Evolutionary conservation across 2,113 vertebrate species (phyloP).

Genomic region (Lycaon pictus): DNA sequence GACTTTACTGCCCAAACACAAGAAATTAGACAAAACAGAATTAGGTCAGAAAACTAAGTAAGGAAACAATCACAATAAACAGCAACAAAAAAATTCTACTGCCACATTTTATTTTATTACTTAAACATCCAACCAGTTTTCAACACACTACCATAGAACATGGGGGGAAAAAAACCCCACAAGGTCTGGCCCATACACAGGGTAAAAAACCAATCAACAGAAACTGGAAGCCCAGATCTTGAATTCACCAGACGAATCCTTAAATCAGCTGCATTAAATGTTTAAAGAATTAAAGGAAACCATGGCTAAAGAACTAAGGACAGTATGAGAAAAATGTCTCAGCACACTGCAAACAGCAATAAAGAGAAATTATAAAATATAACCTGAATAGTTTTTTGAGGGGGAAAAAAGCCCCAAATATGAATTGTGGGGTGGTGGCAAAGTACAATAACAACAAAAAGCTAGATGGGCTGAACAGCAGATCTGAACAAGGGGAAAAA

Average conservation of each 20-base stretch:
- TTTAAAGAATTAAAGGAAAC: not conserved
- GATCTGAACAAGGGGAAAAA: not conserved
- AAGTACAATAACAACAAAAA: not conserved
- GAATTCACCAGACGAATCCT: not conserved
- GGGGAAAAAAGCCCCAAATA: not conserved
- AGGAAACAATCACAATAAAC: not conserved
- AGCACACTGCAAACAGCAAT: not conserved
- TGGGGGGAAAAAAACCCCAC: not conserved
- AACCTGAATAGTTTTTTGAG: not conserved
- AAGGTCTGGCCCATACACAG: not conserved
- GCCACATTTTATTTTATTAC: not conserved
- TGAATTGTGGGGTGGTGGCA: not conserved
- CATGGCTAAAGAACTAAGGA: not conserved
- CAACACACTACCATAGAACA: not conserved
- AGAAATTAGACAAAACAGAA: not conserved
- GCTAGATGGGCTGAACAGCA: not conserved
- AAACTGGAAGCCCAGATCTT: not conserved
- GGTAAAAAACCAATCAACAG: not conserved
- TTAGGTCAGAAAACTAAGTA: conserved; percentile 1
- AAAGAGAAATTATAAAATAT: not conserved
- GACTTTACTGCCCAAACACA: not conserved
- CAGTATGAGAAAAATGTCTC: not conserved
- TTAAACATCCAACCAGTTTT: not conserved
- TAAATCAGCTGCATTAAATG: not conserved
- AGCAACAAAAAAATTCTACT: not conserved